phyloP scores from a whole-genome alignment of 1,140 invertebrate species.

The Mycetomoellerius zeteki region DNA sequence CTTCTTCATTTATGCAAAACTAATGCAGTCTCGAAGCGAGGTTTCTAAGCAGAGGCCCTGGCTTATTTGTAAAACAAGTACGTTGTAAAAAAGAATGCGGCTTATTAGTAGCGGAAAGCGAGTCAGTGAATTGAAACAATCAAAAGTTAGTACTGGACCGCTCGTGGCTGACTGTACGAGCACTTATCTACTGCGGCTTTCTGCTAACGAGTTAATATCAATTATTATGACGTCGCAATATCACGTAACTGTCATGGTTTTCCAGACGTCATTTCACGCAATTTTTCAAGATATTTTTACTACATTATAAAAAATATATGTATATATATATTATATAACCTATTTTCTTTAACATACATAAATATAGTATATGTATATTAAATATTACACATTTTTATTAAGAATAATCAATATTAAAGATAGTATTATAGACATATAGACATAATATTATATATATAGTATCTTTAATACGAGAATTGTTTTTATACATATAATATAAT shows the following conservation, averaged over 20 bases:
- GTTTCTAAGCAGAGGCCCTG: not conserved
- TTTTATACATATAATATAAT: not conserved
- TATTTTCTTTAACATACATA: too few species aligned
- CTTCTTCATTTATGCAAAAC: slow-evolving; percentile 42
- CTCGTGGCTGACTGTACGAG: slow-evolving; percentile 50
- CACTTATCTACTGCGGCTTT: slow-evolving; percentile 53
- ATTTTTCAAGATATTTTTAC: not conserved
- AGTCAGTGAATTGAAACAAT: not conserved
- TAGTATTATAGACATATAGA: too few species aligned
- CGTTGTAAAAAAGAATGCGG: not conserved
- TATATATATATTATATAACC: not conserved
- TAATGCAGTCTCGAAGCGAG: slow-evolving; percentile 10
- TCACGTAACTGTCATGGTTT: not conserved
- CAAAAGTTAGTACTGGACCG: not conserved
- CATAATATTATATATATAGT: too few species aligned
- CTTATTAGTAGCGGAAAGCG: slow-evolving; percentile 46
- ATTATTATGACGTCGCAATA: not conserved
- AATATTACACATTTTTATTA: not conserved
- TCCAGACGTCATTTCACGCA: not conserved
- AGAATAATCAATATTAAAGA: not conserved
- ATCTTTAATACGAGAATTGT: not conserved
- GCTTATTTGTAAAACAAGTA: slow-evolving; percentile 12
- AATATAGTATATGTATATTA: not conserved
- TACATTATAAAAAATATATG: not conserved
- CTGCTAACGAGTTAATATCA: slow-evolving; percentile 9